Evolutionary conservation across 2,113 vertebrate species (phyloP), one percentile per base, ranked within the genome.

Genomic region (Neomonachus schauinslandi): DNA sequence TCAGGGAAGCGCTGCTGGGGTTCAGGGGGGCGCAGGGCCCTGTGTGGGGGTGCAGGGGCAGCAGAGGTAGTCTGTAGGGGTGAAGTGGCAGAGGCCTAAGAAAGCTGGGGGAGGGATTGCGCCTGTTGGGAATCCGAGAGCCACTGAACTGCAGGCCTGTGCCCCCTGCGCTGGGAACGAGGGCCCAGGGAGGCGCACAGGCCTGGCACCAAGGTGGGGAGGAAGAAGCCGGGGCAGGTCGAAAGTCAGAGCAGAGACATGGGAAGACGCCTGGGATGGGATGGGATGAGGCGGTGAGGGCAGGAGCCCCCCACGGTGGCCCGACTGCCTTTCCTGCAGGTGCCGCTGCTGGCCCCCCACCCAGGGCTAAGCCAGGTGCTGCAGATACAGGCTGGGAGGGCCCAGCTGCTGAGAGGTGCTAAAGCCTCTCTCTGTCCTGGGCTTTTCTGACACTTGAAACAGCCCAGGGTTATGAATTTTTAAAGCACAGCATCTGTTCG

Each of bases 391-490:
- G 94, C 7, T 14, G 74, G 87, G 94, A 7, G 39, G 39, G 1
- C 86, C 61, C 57, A 59, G 39, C 1, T 65, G 82, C 65, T 28
- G 76, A 69, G 69, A 87, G 97, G 98, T 71, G 98, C 90, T 97
- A 97, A 98, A 98, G 98, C 97, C 98, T 98, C 97, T 96, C 93
- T 98, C 96, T 85, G 98, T 96, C 91, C 96, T 51, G 84, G 97
- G 98, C 97, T 98, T 98, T 98, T 98, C 98, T 98, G 98, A 99
- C 98, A 99, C 99, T 98, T 99, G 98, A 98, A 99, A 99, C 98
- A 98, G 98, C 99, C 98, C 98, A 98, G 98, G 98, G 98, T 97
- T 95, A 99, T 99, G 98, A 99, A 99, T 99, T 99, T 99, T 99
- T 99, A 99, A 99, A 98, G 98, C 97, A 22, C 87, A 97, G 98